Conservation (phyloP, 1,140 invertebrate genomes). For the Neodiprion fabricii region DNA sequence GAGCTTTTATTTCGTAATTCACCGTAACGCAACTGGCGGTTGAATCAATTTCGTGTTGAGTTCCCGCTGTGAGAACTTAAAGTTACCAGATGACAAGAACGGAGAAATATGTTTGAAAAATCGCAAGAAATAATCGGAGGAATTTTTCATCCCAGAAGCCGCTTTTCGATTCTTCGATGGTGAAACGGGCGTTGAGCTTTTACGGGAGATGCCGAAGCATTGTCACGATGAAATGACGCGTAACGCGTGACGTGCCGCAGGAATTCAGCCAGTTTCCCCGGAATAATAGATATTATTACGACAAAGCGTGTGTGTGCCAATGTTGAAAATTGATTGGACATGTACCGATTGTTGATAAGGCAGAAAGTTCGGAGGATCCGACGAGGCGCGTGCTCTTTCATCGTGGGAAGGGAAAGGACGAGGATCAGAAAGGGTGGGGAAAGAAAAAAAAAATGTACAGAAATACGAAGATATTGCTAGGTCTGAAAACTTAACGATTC, state of each 20-base stretch:
- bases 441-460: background rate
- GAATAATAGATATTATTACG: constrained; percentile 15
- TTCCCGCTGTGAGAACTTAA: too few species aligned
- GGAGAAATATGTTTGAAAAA: too few species aligned
- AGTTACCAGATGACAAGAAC: too few species aligned
- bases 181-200: too few species aligned
- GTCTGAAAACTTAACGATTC: background rate
- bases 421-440: background rate
- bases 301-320: constrained; percentile 13
- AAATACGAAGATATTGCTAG: background rate
- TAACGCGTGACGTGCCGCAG: background rate
- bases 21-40: too few species aligned
- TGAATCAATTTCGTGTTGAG: too few species aligned
- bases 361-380: background rate
- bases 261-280: background rate
- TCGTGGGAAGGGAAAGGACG: background rate
- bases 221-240: constrained; percentile 11
- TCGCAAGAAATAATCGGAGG: too few species aligned
- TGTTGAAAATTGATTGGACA: constrained; percentile 15
- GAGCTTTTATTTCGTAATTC: too few species aligned
- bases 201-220: background rate
- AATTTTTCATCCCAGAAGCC: too few species aligned
- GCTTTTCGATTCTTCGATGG: too few species aligned
- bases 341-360: constrained; percentile 13
- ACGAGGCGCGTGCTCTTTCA: background rate